Base-by-base conservation (phyloP, 2,113 vertebrate species). In the Oryzias woworae region DNA sequence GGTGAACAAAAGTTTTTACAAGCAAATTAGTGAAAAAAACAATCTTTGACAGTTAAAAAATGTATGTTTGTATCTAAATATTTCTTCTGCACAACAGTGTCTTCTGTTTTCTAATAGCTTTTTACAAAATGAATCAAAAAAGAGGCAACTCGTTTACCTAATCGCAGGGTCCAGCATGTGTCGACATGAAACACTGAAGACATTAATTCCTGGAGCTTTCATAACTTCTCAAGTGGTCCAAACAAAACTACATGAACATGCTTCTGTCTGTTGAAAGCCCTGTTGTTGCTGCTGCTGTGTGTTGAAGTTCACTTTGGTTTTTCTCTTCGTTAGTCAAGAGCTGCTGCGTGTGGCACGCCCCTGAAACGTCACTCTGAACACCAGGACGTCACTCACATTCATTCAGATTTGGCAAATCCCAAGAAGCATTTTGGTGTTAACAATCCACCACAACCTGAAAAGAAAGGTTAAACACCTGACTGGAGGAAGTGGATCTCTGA, bases 91-190 rank as follows among this genome's bases (percentile, higher is more conserved):
- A 36, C 31, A 36, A 36, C 31, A 36, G 31, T 36, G 31, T 2
- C 7, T 36, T 36, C 31, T 36, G 31, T 36, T 36, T 36, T 36
- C 31, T 8, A 36, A 8, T 36, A 36, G 31, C 7, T 36, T 36
- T 7, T 18, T 48, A 20, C 2, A 8, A 36, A 12, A 36, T 36
- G 18, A 13, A 10, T 12, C 47, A 48, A 48, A 10, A 18, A 48
- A 20, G 18, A 47, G 45, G 16, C 44, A 28, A 47, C 17, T 45
- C 46, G 1, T 22, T 77, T 87, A 88, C 88, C 87, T 89, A 54
- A 50, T 13, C 54, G 42, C 20, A 20, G 45, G 15, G 13, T 2
- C 16, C 41, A 47, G 49, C 22, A 0, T 58, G 44, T 65, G 46
- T 44, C 17, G 1, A 24, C 18, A n/a, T 22, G 36, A 71, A 18